Base-by-base conservation (phyloP, 2,888 invertebrate genomes). In the Silvanus unidentatus region DNA sequence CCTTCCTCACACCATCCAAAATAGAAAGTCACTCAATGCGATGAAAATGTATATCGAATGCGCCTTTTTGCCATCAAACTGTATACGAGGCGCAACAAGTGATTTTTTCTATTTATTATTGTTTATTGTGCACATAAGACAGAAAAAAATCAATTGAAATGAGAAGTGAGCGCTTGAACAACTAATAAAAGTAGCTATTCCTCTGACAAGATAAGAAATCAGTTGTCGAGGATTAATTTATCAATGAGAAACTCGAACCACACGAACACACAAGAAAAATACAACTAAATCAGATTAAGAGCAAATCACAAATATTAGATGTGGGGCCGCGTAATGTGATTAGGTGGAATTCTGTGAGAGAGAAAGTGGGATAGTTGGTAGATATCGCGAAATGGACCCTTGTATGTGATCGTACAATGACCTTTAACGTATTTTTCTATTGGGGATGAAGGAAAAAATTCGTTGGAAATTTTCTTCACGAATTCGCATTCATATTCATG, bases 1-100 rank as follows among this genome's bases (percentile, higher is more conserved):
- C 53, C 51, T 32, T n/a, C 3, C n/a, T n/a, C n/a, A n/a, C n/a
- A 32, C 6, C 6, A 32, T 32, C n/a, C 11, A 32, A 32, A 4
- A 32, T 11, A 12, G 11, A 32, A 32, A 32, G 10, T 32, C 32
- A 32, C 10, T 32, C 32, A 32, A 32, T 32, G 32, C n/a, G 32
- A 32, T 11, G 32, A 32, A 32, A 32, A 32, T 32, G 4, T 32
- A 32, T 22, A 5, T 32, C 10, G 10, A 4, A 5, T 5, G n/a
- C n/a, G 11, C 10, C 12, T 32, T 32, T 12, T n/a, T 32, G 4
- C n/a, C n/a, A 12, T 3, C 4, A 5, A 32, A 5, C n/a, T 32
- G 10, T 11, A 32, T 32, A 11, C 10, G 32, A 12, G 10, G n/a
- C 5, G 3, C 32, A 32, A 32, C 32, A 32, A 32, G 32, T 32